Evolutionary conservation across 1,140 invertebrate genomes (phyloP), one percentile per base, ranked within the genome.

Genomic region (Littorina saxatilis): DNA sequence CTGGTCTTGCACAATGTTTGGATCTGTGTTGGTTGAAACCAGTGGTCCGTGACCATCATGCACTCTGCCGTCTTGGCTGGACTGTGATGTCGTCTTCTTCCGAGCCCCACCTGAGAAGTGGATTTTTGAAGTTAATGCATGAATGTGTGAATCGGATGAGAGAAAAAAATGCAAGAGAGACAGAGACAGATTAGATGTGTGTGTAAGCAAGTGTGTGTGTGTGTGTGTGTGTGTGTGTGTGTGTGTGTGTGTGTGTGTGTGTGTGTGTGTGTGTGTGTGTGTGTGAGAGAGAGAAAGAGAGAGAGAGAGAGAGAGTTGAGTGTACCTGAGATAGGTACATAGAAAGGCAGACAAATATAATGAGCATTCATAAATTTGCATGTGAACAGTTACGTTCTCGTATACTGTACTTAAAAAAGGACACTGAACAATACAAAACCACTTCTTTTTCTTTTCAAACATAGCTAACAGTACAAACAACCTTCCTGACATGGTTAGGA

Each of bases 1-100:
- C 74, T 92, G 89, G 82, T 93, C 93, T 68, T 91, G 84, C 4
- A 93, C 91, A 73, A 93, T 86, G 85, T 85, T 87, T 78, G 92
- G 87, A 68, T 89, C 83, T 70, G 79, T 70, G 66, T 80, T 83
- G 47, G 63, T 27, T 73, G 35, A 20, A 20, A 37, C 15, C 37
- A 27, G 35, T 23, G 80, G 50, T 13, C 23, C 20, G 27, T 68
- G 61, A 20, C 32, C 32, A 27, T 79, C 68, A 43, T 55, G n/a
- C 20, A 40, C 37, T 40, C 23, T 29, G n/a, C 68, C 29, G 27
- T 82, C 80, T 7, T 66, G 77, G 68, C 61, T 80, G 39, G 23
- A 29, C 32, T 79, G 73, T 1, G 39, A 27, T 23, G 27, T 20
- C 2, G 76, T 75, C 50, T 84, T 84, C 29, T 77, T 81, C 37